Conservation (phyloP, 2,888 invertebrate genomes). For the Tachystola acroxantha region DNA sequence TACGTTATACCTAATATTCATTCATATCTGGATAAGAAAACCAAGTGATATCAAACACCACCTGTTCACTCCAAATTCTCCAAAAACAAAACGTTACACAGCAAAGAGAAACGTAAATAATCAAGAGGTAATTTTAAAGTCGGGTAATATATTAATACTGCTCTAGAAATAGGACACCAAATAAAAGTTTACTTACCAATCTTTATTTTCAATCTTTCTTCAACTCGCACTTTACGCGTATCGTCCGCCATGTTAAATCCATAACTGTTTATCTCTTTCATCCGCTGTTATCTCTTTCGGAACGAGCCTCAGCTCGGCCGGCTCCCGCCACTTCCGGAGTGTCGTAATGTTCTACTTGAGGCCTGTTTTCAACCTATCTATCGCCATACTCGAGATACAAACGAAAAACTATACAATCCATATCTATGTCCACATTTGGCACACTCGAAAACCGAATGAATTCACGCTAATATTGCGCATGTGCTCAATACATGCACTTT, state of each 20-base stretch:
- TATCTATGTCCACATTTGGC: constrained; percentile 38
- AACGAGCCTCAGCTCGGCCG: constrained; percentile 68
- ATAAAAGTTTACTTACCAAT: constrained; percentile 85
- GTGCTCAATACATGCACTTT: constrained; percentile 61
- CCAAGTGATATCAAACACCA: constrained; percentile 42
- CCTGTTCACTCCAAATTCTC: constrained; percentile 71
- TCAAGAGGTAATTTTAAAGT: constrained; percentile 5
- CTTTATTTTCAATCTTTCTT: constrained; percentile 96
- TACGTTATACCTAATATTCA: constrained; percentile 32
- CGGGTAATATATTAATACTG: constrained; percentile 6
- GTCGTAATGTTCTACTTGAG: constrained; percentile 74
- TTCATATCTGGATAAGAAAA: constrained; percentile 42
- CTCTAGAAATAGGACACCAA: constrained; percentile 18
- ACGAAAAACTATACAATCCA: constrained; percentile 30
- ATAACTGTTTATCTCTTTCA: constrained; percentile 83
- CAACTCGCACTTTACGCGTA: constrained; percentile 93
- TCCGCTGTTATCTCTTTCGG: constrained; percentile 78
- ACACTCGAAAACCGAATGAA: constrained; percentile 34
- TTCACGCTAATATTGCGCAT: constrained; percentile 61
- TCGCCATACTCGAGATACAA: constrained; percentile 37
- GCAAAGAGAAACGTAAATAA: constrained; percentile 6
- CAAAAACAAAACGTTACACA: constrained; percentile 50
- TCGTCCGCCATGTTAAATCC: constrained; percentile 95
- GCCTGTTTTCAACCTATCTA: constrained; percentile 41
- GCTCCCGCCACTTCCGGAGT: constrained; percentile 77